Percentiles rank a stretch among this genome's conserved stretches.
phyloP scores from a whole-genome alignment of 2,113 vertebrate genomes.

The Gavialis gangeticus region DNA sequence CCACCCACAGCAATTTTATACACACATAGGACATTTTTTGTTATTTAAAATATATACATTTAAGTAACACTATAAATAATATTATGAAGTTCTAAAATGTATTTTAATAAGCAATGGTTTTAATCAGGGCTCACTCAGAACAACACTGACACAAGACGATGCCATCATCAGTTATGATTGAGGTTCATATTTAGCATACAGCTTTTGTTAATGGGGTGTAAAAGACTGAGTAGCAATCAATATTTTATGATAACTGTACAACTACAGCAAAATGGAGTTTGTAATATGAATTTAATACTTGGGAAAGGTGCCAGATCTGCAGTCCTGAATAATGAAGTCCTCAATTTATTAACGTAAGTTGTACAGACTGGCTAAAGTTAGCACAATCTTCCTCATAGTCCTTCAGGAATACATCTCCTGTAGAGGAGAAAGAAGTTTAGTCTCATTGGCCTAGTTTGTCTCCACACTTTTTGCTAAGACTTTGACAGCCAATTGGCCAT shows the following conservation, averaged over 20 bases:
- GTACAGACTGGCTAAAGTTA: neutral
- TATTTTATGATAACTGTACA: neutral
- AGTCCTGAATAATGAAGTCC: neutral
- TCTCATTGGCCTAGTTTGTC: neutral
- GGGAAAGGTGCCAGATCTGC: neutral
- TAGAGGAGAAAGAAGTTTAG: neutral
- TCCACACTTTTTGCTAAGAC: neutral
- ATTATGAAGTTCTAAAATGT: neutral
- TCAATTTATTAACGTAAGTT: neutral
- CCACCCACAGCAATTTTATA: neutral
- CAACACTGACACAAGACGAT: neutral
- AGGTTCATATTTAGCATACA: neutral
- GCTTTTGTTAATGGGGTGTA: neutral
- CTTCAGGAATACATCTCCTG: neutral
- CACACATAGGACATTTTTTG: too few relatives aligned
- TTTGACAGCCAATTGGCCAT: neutral
- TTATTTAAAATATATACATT: too few relatives aligned
- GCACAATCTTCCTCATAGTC: neutral
- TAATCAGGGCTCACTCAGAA: neutral
- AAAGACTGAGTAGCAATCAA: neutral
- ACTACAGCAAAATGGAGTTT: neutral
- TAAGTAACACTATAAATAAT: neutral
- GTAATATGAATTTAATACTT: neutral
- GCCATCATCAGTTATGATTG: neutral
- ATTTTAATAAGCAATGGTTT: neutral